phyloP scores from a whole-genome alignment of 2,888 invertebrate genomes.

The Watsonalla cultraria region DNA sequence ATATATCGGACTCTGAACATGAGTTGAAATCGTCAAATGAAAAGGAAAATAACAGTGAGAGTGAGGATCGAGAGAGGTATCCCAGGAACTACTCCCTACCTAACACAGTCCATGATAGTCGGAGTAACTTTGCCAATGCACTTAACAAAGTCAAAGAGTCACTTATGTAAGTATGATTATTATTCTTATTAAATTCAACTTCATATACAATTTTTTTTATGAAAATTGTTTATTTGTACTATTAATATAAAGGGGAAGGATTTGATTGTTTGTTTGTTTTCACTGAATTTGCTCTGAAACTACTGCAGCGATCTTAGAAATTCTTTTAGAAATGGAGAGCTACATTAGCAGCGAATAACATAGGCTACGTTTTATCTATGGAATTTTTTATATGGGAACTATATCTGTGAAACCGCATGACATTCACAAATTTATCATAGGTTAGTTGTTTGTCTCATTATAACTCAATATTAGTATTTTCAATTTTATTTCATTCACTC shows the following conservation, averaged over 20 bases:
- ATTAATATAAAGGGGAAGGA: neutral
- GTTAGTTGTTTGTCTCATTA: too few relatives aligned
- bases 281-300: too few relatives aligned
- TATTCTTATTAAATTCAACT: neutral
- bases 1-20: conserved; percentile 59
- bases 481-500: too few relatives aligned
- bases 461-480: too few relatives aligned
- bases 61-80: conserved; percentile 52
- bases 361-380: too few relatives aligned
- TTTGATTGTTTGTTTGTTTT: too few relatives aligned
- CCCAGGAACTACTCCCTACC: conserved; percentile 46
- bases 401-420: too few relatives aligned
- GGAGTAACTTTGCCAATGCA: conserved; percentile 64
- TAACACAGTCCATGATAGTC: conserved; percentile 52
- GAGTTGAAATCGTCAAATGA: conserved; percentile 52
- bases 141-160: conserved; percentile 68
- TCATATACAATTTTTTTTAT: neutral
- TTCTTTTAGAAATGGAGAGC: too few relatives aligned
- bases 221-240: neutral
- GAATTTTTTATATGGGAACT: too few relatives aligned
- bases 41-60: conserved; percentile 60
- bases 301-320: too few relatives aligned
- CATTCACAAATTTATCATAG: too few relatives aligned
- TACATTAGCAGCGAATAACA: too few relatives aligned
- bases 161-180: conserved; percentile 50